Percentiles rank a stretch among this genome's conserved stretches.
phyloP scores from a whole-genome alignment of 2,888 invertebrate genomes.

The Altica lythri region DNA sequence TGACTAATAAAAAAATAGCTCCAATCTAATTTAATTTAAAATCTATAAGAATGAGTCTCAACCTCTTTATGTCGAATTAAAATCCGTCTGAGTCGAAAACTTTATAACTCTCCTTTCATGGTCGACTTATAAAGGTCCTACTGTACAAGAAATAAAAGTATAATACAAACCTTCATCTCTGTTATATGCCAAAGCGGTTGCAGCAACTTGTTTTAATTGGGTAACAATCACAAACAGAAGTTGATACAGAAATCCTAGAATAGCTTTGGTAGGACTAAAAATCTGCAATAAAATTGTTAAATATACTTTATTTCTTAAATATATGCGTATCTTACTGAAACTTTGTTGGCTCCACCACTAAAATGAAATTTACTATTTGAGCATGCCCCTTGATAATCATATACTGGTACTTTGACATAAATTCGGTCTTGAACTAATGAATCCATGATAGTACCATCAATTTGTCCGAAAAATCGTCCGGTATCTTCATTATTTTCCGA shows the following conservation, averaged over 20 bases:
- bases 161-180: constrained; percentile 65
- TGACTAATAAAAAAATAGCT: too few relatives aligned
- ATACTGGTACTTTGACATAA: constrained; percentile 84
- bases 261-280: constrained; percentile 62
- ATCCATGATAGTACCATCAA: constrained; percentile 94
- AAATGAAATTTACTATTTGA: constrained; percentile 70
- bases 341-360: constrained; percentile 59
- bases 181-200: constrained; percentile 54
- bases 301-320: neutral
- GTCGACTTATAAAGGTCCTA: too few relatives aligned
- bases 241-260: constrained; percentile 62
- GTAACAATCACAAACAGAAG: constrained; percentile 60
- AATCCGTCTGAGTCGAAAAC: too few relatives aligned
- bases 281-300: constrained; percentile 54
- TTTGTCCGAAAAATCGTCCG: constrained; percentile 91
- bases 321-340: constrained; percentile 50
- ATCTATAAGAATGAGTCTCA: too few relatives aligned
- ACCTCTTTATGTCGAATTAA: too few relatives aligned
- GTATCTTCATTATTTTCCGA: constrained; percentile 86
- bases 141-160: too few relatives aligned
- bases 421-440: constrained; percentile 88
- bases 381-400: constrained; percentile 89
- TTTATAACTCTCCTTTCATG: too few relatives aligned
- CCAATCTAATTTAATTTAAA: too few relatives aligned
- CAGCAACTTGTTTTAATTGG: constrained; percentile 57